Conservation (phyloP, 2,888 invertebrate genomes). For the Drosophila setosimentum region DNA sequence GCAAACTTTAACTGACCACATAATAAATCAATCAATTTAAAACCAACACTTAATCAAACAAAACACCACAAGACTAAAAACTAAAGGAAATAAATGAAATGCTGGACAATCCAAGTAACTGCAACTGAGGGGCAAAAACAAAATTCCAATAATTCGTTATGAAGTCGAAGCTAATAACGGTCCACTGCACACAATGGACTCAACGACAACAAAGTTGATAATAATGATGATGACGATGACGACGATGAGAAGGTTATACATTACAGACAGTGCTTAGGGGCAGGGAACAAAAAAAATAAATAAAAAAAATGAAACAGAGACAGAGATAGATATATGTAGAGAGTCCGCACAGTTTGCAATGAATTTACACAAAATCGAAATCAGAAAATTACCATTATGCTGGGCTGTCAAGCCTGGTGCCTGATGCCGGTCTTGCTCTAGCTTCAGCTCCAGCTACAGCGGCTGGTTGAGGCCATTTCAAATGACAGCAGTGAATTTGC, state of each 20-base stretch:
- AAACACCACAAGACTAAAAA: slow-evolving; percentile 44
- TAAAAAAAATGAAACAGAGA: neutral
- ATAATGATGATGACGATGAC: slow-evolving; percentile 12
- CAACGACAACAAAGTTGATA: slow-evolving; percentile 23
- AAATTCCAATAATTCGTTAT: slow-evolving; percentile 76
- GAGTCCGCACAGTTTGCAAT: slow-evolving; percentile 62
- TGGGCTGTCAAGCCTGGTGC: slow-evolving; percentile 43
- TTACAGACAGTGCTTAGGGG: slow-evolving; percentile 22
- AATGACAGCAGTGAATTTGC: slow-evolving; percentile 70
- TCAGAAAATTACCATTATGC: slow-evolving; percentile 79
- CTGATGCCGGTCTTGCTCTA: neutral
- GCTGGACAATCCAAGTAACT: slow-evolving; percentile 19
- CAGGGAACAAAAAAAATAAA: slow-evolving; percentile 24
- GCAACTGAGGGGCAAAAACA: slow-evolving; percentile 33
- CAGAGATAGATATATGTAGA: neutral
- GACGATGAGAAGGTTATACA: slow-evolving; percentile 22
- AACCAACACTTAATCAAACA: slow-evolving; percentile 72
- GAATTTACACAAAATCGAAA: slow-evolving; percentile 80
- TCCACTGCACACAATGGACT: slow-evolving; percentile 69
- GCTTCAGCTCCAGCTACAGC: neutral
- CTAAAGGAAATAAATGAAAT: slow-evolving; percentile 14
- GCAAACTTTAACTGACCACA: slow-evolving; percentile 42
- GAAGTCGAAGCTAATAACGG: slow-evolving; percentile 77
- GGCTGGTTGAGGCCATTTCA: slow-evolving; percentile 42
- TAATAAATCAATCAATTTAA: slow-evolving; percentile 76